phyloP scores from a whole-genome alignment of 2,797 vertebrate species.

The Cryptoprocta ferox region DNA sequence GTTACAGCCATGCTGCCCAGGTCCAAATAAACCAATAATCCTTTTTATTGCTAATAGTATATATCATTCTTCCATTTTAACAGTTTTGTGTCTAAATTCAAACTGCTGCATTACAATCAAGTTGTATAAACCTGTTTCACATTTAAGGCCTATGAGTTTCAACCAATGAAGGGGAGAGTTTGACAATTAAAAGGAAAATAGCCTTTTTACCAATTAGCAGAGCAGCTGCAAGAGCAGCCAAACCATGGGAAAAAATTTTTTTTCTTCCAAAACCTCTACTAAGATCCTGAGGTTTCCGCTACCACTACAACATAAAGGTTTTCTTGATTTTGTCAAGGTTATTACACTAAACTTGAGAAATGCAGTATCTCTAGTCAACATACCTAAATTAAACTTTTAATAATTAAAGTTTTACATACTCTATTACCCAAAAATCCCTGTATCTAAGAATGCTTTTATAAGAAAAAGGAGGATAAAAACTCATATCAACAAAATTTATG shows the following conservation, averaged over 20 bases:
- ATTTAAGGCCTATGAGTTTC: not conserved
- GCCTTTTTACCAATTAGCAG: not conserved
- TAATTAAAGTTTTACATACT: not conserved
- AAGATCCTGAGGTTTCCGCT: not conserved
- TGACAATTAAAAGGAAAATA: constrained; percentile 6
- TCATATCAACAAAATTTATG: not conserved
- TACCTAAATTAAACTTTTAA: not conserved
- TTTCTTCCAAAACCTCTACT: not conserved
- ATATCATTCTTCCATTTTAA: not conserved
- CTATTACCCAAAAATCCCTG: not conserved
- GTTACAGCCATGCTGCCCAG: not conserved
- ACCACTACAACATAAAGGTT: not conserved
- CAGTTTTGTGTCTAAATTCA: not conserved
- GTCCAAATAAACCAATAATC: not conserved
- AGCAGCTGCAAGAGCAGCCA: not conserved
- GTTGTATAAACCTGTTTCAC: not conserved
- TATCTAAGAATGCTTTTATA: not conserved
- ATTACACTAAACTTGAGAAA: not conserved
- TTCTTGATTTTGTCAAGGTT: not conserved
- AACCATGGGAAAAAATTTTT: not conserved
- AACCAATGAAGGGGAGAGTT: not conserved
- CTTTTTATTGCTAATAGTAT: not conserved
- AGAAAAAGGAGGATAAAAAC: not conserved
- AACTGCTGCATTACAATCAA: not conserved
- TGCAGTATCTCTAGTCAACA: not conserved